Evolutionary conservation across 2,113 vertebrate genomes (phyloP).

Genomic region (Penelope pileata): DNA sequence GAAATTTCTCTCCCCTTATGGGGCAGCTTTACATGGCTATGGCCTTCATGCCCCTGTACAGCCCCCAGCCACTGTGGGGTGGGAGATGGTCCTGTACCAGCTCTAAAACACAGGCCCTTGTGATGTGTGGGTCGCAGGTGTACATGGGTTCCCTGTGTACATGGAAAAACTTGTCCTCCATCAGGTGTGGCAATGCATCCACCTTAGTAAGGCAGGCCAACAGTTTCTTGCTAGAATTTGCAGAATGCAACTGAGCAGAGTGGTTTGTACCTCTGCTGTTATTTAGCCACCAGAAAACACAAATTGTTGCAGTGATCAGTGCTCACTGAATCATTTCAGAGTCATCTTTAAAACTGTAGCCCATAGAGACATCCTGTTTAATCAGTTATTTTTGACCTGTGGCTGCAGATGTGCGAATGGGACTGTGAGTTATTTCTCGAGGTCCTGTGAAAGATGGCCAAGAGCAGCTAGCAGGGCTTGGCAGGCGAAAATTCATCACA

Average conservation of each 20-base stretch:
- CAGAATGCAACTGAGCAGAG: background rate
- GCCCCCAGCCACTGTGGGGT: rapidly evolving
- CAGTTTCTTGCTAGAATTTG: background rate
- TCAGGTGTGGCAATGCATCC: background rate
- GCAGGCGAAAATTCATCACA: background rate
- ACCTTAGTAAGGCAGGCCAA: too few relatives aligned
- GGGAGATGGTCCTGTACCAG: background rate
- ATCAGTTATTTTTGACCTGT: background rate
- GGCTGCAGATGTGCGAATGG: background rate
- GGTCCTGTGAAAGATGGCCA: background rate
- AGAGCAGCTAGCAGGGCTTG: background rate
- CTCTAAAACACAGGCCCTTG: background rate
- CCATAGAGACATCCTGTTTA: background rate
- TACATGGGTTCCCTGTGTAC: background rate
- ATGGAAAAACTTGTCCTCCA: background rate
- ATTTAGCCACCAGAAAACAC: background rate
- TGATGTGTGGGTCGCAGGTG: rapidly evolving
- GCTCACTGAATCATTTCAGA: background rate
- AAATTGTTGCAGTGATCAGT: rapidly evolving
- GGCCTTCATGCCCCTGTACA: background rate
- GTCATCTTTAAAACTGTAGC: background rate
- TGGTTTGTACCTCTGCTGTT: rapidly evolving
- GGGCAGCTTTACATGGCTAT: background rate
- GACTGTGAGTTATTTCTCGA: background rate
- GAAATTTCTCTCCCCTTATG: rapidly evolving